Conservation (phyloP, 2,888 invertebrate genomes). For the Xanthorhoe designata region DNA sequence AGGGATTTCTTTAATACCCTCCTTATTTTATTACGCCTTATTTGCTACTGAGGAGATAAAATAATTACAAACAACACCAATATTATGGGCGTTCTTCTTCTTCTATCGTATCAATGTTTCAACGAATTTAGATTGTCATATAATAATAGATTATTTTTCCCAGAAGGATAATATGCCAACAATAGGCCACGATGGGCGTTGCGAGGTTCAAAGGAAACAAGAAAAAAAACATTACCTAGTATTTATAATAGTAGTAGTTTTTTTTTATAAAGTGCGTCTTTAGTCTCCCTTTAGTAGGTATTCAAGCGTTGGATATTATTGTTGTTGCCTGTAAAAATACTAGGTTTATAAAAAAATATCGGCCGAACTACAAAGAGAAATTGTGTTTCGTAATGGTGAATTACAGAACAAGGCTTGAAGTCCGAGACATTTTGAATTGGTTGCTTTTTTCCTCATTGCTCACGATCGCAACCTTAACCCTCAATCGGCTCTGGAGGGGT, state of each 20-base stretch:
- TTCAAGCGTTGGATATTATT: neutral
- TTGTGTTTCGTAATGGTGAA: neutral
- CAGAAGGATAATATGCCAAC: no score
- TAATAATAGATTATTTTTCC: no score
- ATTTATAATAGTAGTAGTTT: no score
- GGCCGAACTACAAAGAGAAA: neutral
- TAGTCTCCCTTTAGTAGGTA: neutral
- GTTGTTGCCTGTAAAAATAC: no score
- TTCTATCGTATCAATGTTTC: no score
- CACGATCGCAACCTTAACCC: conserved; percentile 45
- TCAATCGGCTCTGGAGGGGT: conserved; percentile 52
- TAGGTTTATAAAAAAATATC: neutral
- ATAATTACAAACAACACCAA: neutral
- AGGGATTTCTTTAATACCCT: neutral
- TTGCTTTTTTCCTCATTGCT: conserved; percentile 35
- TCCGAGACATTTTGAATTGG: conserved; percentile 18
- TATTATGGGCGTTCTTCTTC: neutral
- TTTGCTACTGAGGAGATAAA: neutral
- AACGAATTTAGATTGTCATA: no score
- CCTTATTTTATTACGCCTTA: neutral
- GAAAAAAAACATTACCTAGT: no score
- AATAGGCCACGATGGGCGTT: no score
- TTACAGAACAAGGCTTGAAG: conserved; percentile 11
- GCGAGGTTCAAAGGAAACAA: no score
- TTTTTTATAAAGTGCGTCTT: no score